A percentile compares a stretch with the other conserved stretches of the same genome.
Evolutionary conservation across 2,113 vertebrate species (phyloP).

Genomic region (Nibea coibor): DNA sequence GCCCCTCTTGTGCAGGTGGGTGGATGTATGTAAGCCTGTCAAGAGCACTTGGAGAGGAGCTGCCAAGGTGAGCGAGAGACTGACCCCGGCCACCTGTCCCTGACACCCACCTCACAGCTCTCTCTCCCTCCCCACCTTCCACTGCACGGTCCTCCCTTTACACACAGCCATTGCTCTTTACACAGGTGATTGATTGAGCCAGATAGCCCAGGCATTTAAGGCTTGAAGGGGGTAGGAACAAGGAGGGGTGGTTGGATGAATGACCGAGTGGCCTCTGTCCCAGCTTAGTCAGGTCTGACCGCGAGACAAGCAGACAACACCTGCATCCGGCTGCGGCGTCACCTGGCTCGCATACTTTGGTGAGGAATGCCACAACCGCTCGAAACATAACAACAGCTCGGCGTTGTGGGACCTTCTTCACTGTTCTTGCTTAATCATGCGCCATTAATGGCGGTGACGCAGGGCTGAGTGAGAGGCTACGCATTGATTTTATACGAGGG

Average conservation of each 20-base stretch:
- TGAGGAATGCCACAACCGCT: slow-evolving; percentile 11
- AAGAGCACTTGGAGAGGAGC: slow-evolving; percentile 70
- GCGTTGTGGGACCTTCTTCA: background rate
- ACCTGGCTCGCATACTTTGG: slow-evolving; percentile 5
- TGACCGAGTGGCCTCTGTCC: slow-evolving; percentile 57
- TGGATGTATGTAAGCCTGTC: slow-evolving; percentile 77
- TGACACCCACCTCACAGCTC: slow-evolving; percentile 64
- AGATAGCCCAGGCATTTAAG: slow-evolving; percentile 57
- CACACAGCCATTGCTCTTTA: slow-evolving; percentile 54
- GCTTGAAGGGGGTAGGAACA: slow-evolving; percentile 28
- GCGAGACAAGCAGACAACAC: slow-evolving; percentile 60
- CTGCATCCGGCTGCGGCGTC: slow-evolving; percentile 56
- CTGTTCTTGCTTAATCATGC: slow-evolving; percentile 20
- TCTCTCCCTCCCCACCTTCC: background rate
- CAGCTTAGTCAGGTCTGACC: slow-evolving; percentile 70
- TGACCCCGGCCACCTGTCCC: slow-evolving; percentile 81
- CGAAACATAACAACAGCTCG: slow-evolving; percentile 3
- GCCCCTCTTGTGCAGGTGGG: slow-evolving; percentile 71
- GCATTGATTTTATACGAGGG: slow-evolving; percentile 19
- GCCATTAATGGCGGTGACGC: slow-evolving; percentile 35
- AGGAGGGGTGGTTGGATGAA: slow-evolving; percentile 56
- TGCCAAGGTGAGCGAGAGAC: slow-evolving; percentile 77
- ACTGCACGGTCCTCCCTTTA: slow-evolving; percentile 30
- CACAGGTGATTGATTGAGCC: slow-evolving; percentile 79
- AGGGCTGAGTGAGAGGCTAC: background rate